Percentiles rank a stretch among this genome's conserved stretches.
Conservation (phyloP, 2,888 invertebrate species). For the Drosophila suboccidentalis region DNA sequence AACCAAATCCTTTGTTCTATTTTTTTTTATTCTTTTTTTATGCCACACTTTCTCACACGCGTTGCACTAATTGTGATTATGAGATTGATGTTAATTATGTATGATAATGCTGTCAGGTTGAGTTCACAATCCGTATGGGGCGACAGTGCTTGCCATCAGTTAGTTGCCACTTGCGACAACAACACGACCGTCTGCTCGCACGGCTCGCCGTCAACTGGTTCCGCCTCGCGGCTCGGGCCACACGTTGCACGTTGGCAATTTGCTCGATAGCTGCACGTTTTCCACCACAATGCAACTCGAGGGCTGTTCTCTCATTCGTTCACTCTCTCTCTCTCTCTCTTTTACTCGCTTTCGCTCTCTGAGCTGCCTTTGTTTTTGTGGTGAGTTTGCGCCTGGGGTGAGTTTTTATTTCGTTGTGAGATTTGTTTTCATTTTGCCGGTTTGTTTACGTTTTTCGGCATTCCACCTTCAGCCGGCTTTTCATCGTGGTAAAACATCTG, state of each 20-base stretch:
- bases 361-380: slow-evolving; percentile 42
- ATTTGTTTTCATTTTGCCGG: slow-evolving; percentile 77
- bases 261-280: slow-evolving; percentile 34
- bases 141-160: slow-evolving; percentile 13
- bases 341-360: background rate
- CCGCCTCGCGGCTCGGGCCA: slow-evolving; percentile 80
- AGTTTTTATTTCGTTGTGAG: slow-evolving; percentile 23
- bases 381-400: slow-evolving; percentile 70
- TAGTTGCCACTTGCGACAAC: slow-evolving; percentile 59
- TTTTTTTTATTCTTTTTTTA: background rate
- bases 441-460: slow-evolving; percentile 83
- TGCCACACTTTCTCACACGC: slow-evolving; percentile 2
- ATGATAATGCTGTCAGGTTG: slow-evolving; percentile 1
- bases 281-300: slow-evolving; percentile 54
- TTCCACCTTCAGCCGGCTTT: slow-evolving; percentile 73
- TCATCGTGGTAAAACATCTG: slow-evolving; percentile 29
- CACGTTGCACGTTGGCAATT: slow-evolving; percentile 58
- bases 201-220: slow-evolving; percentile 86
- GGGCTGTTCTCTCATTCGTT: slow-evolving; percentile 25
- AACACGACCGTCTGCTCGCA: slow-evolving; percentile 85
- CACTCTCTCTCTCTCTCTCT: slow-evolving; percentile 5
- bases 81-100: slow-evolving; percentile 21
- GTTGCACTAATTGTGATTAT: slow-evolving; percentile 25
- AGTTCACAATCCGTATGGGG: slow-evolving; percentile 8
- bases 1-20: slow-evolving; percentile 30